Evolutionary conservation across 2,113 vertebrate genomes (phyloP).

Genomic region (Scophthalmus maximus): DNA sequence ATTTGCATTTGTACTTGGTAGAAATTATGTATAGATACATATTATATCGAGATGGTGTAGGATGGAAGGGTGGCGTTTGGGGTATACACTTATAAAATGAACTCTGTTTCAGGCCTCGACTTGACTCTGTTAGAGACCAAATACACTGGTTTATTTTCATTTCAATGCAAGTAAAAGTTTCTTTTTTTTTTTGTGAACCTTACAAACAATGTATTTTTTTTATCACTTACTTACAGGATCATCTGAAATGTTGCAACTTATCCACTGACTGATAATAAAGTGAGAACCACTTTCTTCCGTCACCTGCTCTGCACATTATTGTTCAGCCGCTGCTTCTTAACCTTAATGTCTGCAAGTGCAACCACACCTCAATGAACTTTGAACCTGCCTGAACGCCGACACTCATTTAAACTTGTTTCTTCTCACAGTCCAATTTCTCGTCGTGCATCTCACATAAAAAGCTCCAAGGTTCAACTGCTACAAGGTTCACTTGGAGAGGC

Average conservation of each 20-base stretch:
- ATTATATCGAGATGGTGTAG: no score
- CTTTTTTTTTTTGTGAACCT: not conserved
- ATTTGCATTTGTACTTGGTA: not conserved
- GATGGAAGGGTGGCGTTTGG: no score
- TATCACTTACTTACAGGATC: not conserved
- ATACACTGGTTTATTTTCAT: not conserved
- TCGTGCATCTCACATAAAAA: constrained; percentile 1
- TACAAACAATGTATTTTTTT: not conserved
- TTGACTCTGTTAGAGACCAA: not conserved
- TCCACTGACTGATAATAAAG: constrained; percentile 20
- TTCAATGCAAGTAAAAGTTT: constrained; percentile 29
- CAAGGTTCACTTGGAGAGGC: constrained; percentile 5
- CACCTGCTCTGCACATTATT: not conserved
- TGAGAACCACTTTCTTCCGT: not conserved
- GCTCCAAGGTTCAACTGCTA: constrained; percentile 27
- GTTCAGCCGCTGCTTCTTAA: not conserved
- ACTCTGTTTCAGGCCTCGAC: not conserved
- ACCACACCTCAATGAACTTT: constrained; percentile 56
- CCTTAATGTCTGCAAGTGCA: not conserved
- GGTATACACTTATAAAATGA: no score
- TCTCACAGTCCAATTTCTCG: not conserved
- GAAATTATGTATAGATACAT: not conserved
- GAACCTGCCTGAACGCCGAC: not conserved
- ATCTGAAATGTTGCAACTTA: not conserved
- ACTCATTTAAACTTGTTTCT: not conserved